Evolutionary conservation across 2,888 invertebrate species (phyloP), one percentile per base, ranked within the genome.

Genomic region (Danaus chrysippus): DNA sequence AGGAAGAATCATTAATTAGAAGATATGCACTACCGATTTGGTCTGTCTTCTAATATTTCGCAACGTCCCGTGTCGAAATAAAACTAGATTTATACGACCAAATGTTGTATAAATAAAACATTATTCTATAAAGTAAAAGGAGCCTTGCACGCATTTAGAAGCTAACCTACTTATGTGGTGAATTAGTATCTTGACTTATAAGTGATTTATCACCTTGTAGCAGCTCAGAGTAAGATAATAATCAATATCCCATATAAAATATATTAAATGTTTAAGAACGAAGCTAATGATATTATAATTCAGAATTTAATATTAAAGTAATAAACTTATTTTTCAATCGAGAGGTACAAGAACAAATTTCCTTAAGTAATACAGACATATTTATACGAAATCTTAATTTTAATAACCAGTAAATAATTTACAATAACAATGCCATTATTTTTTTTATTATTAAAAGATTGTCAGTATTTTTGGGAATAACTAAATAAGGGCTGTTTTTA

Each of bases 41-140:
- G 10, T 58, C 42, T 59, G 34, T 53, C 34, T 54, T 34, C 15
- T 34, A 23, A 43, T 59, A 54, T 59, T 59, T 59, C 54, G 8
- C 43, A 53, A 54, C 54, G 44, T 59, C 54, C 59, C 15, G 59
- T 54, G 53, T 54, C 42, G 15, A 59, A 54, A 44, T 42, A 13
- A 42, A 54, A 59, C 23, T 56, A 9, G 42, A 12, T 15, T 42
- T 8, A 10, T 49, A 17, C 10, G 9, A 49, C 17, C 8, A 49
- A 49, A 49, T 17, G 17, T 49, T 15, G 10, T 17, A 49, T 49
- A 49, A 46, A 46, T 46, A 46, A 46, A 46, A 46, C 46, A 46
- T 46, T 46, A 46, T 46, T 46, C 46, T 10, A 46, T n/a, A 46
- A 46, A 49, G 49, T 49, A 49, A 49, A 49, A 49, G 49, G 49